phyloP scores from a whole-genome alignment of 2,888 invertebrate genomes.

The Ophioninae sp. region DNA sequence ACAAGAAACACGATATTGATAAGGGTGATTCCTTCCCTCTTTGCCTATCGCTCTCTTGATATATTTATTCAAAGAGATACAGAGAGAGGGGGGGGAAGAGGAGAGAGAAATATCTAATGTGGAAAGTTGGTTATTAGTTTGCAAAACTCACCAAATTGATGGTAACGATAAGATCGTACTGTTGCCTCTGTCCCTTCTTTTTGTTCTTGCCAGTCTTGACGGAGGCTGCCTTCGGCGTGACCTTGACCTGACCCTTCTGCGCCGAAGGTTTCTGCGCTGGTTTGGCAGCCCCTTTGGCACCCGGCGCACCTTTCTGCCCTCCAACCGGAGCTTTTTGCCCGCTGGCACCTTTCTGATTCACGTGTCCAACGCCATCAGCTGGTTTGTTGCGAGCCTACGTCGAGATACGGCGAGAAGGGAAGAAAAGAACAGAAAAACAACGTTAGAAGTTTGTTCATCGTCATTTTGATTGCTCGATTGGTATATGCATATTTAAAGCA shows the following conservation, averaged over 20 bases:
- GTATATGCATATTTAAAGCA: slow-evolving; percentile 42
- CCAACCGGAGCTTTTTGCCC: slow-evolving; percentile 85
- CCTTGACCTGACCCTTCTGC: slow-evolving; percentile 88
- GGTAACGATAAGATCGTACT: slow-evolving; percentile 91
- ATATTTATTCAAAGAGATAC: too few species aligned
- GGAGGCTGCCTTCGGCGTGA: slow-evolving; percentile 81
- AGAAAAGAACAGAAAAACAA: slow-evolving; percentile 14
- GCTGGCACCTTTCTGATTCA: slow-evolving; percentile 86
- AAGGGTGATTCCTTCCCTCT: too few species aligned
- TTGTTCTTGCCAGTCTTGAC: slow-evolving; percentile 87
- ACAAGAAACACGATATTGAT: too few species aligned
- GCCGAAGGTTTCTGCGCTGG: slow-evolving; percentile 87
- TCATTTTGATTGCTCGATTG: slow-evolving; percentile 14
- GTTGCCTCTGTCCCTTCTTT: slow-evolving; percentile 90
- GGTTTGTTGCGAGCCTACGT: slow-evolving; percentile 91
- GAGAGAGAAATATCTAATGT: too few species aligned
- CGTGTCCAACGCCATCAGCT: slow-evolving; percentile 89
- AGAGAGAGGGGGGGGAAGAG: too few species aligned
- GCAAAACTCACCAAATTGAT: slow-evolving; percentile 88
- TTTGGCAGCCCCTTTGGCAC: slow-evolving; percentile 84
- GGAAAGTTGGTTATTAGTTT: not conserved
- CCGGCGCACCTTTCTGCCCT: slow-evolving; percentile 84
- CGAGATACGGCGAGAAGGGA: slow-evolving; percentile 59
- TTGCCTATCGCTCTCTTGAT: too few species aligned
- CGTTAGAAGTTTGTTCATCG: not conserved